Evolutionary conservation across 2,888 invertebrate species (phyloP).

Genomic region (Nematopogon swammerdamellus): DNA sequence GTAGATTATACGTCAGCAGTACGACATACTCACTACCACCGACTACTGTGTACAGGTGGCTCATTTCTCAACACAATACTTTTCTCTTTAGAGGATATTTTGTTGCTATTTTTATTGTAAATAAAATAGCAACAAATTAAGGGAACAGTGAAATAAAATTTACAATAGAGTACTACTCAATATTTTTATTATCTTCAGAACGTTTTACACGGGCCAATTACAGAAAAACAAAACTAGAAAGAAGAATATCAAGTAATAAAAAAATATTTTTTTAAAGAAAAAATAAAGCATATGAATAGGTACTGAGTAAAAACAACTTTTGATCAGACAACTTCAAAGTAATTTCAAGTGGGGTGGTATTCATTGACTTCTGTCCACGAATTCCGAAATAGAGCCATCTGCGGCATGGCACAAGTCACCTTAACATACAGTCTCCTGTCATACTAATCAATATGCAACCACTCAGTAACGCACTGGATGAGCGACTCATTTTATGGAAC

Average conservation of each 20-base stretch:
- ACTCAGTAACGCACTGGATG: not conserved
- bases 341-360: slow-evolving; percentile 47
- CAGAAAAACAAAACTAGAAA: not conserved
- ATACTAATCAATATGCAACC: slow-evolving; percentile 30
- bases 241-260: not conserved
- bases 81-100: too few relatives aligned
- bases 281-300: not conserved
- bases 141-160: not conserved
- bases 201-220: not conserved
- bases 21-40: too few relatives aligned
- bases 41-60: too few relatives aligned
- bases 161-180: not conserved
- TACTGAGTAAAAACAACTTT: not conserved
- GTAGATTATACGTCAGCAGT: not conserved
- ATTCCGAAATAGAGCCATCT: slow-evolving; percentile 54
- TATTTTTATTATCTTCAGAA: not conserved
- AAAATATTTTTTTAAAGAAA: not conserved
- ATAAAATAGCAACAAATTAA: too few relatives aligned
- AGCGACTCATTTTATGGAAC: slow-evolving; percentile 11
- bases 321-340: not conserved
- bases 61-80: too few relatives aligned
- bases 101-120: too few relatives aligned
- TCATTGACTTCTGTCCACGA: slow-evolving; percentile 50
- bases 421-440: slow-evolving; percentile 48
- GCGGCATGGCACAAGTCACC: slow-evolving; percentile 54